Percentiles rank a stretch among this genome's conserved stretches.
Evolutionary conservation across 2,888 invertebrate species (phyloP).

Genomic region (Taphrorychus bicolor): DNA sequence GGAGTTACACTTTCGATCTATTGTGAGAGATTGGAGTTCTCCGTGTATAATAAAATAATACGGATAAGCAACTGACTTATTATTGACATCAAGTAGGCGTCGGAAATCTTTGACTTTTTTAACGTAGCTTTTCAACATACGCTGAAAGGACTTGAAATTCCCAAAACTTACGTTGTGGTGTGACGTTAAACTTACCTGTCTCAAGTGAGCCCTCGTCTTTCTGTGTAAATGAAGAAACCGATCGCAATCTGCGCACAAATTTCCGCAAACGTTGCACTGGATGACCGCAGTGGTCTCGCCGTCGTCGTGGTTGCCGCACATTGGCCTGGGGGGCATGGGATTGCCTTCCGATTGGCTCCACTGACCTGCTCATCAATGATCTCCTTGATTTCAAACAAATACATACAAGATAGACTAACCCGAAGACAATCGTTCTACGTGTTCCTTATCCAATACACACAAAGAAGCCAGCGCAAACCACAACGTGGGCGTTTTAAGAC

Average conservation of each 20-base stretch:
- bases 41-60: no score
- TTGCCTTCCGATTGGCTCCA: conserved; percentile 73
- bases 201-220: conserved; percentile 81
- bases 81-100: no score
- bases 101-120: no score
- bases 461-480: conserved; percentile 95
- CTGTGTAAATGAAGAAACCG: conserved; percentile 92
- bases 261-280: conserved; percentile 89
- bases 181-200: conserved; percentile 73
- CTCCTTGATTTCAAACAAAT: no score
- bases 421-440: conserved; percentile 83
- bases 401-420: conserved; percentile 45
- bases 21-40: no score
- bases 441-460: conserved; percentile 90
- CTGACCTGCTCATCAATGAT: conserved; percentile 62
- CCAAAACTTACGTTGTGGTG: no score
- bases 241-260: conserved; percentile 96
- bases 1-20: no score
- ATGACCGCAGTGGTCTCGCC: conserved; percentile 91
- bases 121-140: no score
- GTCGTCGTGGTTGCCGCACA: conserved; percentile 97
- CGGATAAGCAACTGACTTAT: no score
- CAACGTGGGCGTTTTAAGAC: conserved; percentile 82
- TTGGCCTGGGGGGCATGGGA: conserved; percentile 71
- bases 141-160: neutral